Evolutionary conservation across 2,797 vertebrate genomes (phyloP), one percentile per base, ranked within the genome.

Genomic region (Fistularia tabacaria): DNA sequence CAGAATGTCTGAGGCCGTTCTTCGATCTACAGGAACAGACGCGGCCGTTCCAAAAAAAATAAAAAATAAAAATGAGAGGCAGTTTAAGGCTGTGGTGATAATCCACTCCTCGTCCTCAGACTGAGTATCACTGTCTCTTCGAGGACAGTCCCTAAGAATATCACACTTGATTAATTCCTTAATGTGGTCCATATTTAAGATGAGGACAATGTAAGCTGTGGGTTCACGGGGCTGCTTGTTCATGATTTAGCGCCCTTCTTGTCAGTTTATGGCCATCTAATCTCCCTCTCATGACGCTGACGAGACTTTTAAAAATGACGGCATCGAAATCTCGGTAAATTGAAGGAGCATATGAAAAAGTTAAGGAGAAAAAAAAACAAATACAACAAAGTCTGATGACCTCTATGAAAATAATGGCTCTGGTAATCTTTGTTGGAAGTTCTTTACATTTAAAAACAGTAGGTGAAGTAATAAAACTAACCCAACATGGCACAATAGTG

Each of bases 171-270:
- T 71, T 66, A 49, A 63, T 48, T 59, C 42, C 45, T 57, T 49
- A 49, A 60, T 66, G 59, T 43, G 15, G 36, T 10, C 7, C 55
- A 12, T 45, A 25, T 49, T 57, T 51, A 64, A 66, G 61, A 67
- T 62, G 61, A 60, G 59, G 53, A 41, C 38, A 38, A 49, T 10
- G 38, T 67, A 44, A 71, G 51, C 0, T 39, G 6, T 7, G 12
- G 48, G 71, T 80, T 66, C 52, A 72, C n/a, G 45, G 25, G 54
- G 51, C 59, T 82, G 62, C 73, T 75, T 76, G 79, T 79, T 80
- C 54, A 69, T 68, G 63, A 79, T 80, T 81, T 78, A 78, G 13
- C 70, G 57, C 73, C 59, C 39, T 37, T 50, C 50, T 63, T 60
- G 54, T 63, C 58, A 73, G 62, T 79, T 79, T 67, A 73, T 64